Base-by-base conservation (phyloP, 1,140 invertebrate species). In the Caenorhabditis briggsae region DNA sequence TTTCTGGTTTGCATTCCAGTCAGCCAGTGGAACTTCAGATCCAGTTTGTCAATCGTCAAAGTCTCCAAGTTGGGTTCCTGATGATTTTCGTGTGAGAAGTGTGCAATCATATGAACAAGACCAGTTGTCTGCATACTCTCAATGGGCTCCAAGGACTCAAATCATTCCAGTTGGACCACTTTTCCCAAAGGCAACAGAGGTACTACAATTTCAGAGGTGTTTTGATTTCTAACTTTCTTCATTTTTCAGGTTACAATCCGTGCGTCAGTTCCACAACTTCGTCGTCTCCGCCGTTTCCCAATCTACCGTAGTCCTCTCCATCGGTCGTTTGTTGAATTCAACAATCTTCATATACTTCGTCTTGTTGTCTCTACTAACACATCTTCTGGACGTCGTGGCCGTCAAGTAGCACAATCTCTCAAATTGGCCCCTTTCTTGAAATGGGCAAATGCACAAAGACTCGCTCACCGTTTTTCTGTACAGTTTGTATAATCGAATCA, bases 91-190 rank as follows among this genome's bases (percentile, higher is more conserved):
- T 50, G 70, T 84, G 9, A 64, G 46, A 84, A 84, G 59, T 84
- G 59, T 58, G n/a, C 65, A 70, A 78, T 78, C 70, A 0, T 78
- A 78, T 50, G 70, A 78, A 11, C 70, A 78, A 25, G 70, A 78
- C 50, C 70, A 78, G n/a, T 50, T 78, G 53, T 41, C 65, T 48
- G 50, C 56, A 12, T 61, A 84, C 59, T 74, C 84, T 7, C 61
- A 85, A 85, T 85, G 84, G 84, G 43, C 61, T 74, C 84, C 84
- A 18, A 85, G 58, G 23, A 85, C 84, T 55, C 84, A 85, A 46
- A 41, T 64, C 20, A 85, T 85, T 58, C 84, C 84, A 55, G 46
- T 61, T 33, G 84, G 84, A 55, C 84, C 84, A 14, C 46, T 85
- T 18, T 85, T 85, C 64, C 84, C 84, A 46, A 70, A 74, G 14